Evolutionary conservation across 30 jellyfish, hydroid and myxozoan species (phyloP).

Genomic region (Aurelia sp.): DNA sequence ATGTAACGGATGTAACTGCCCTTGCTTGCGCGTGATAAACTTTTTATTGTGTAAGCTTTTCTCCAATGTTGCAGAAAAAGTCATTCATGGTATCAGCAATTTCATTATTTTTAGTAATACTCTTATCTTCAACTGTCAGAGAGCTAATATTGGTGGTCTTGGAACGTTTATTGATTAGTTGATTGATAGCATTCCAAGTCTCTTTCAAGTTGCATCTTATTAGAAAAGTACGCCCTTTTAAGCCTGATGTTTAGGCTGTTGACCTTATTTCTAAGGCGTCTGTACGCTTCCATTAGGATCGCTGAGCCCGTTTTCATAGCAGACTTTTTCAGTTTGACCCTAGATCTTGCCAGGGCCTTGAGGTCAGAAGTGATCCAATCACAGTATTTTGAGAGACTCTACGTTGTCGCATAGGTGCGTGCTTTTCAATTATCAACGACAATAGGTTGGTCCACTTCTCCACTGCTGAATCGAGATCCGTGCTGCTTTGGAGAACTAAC

Average conservation of each 20-base stretch:
- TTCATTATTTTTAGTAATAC: not conserved
- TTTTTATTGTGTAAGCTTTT: too few relatives aligned
- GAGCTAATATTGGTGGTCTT: slow-evolving; percentile 19
- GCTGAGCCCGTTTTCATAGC: slow-evolving; percentile 5
- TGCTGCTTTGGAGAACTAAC: not conserved
- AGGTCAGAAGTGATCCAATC: slow-evolving; percentile 34
- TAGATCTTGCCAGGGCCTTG: not conserved
- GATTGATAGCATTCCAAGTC: slow-evolving; percentile 36
- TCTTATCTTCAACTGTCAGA: slow-evolving; percentile 4
- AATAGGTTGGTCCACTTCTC: slow-evolving; percentile 39
- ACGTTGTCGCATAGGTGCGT: slow-evolving; percentile 45
- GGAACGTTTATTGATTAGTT: slow-evolving; percentile 12
- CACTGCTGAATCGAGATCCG: not conserved
- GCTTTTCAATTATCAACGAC: slow-evolving; percentile 36
- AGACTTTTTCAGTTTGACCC: slow-evolving; percentile 15
- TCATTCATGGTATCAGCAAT: slow-evolving; percentile 21
- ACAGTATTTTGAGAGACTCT: slow-evolving; percentile 19
- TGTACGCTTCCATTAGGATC: slow-evolving; percentile 14
- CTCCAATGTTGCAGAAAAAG: slow-evolving; percentile 41
- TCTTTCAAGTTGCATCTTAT: slow-evolving; percentile 29
- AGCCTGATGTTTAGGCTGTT: slow-evolving; percentile 11
- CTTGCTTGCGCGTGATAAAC: too few relatives aligned
- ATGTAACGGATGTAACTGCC: too few relatives aligned
- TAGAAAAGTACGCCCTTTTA: slow-evolving; percentile 11
- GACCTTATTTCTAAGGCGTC: slow-evolving; percentile 36